These are phyloP conservation scores for Acrobasis repandana DNA, from an alignment of 2,888 invertebrate species.

Conservation along the genomic window DNA sequence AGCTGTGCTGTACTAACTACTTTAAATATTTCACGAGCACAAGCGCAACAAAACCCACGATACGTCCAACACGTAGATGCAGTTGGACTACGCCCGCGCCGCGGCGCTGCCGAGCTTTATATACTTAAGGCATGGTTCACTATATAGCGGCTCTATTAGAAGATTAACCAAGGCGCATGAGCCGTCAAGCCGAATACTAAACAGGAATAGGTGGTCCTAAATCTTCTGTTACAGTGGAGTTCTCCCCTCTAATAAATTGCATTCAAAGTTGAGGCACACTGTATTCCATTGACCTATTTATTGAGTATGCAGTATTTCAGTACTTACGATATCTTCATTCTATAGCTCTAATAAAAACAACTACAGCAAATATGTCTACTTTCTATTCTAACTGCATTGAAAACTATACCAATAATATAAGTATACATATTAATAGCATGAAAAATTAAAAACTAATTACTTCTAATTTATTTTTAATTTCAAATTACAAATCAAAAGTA, in stretches of 20 bases:
- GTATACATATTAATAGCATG: no score
- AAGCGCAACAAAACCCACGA: conserved; percentile 36
- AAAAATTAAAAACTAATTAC: no score
- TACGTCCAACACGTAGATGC: conserved; percentile 44
- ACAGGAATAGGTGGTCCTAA: conserved; percentile 37
- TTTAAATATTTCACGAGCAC: conserved; percentile 24
- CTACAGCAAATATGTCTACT: no score
- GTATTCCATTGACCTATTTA: not conserved
- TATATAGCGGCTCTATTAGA: conserved; percentile 55
- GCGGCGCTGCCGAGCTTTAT: conserved; percentile 61
- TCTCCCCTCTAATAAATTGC: not conserved
- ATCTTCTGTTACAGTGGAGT: conserved; percentile 19
- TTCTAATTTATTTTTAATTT: no score
- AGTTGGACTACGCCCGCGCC: conserved; percentile 63
- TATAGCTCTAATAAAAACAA: no score
- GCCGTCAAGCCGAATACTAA: conserved; percentile 49
- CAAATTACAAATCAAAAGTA: no score
- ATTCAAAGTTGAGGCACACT: not conserved
- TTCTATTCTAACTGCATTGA: no score
- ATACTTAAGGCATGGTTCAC: conserved; percentile 55
- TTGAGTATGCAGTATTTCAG: no score
- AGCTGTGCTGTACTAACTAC: not conserved
- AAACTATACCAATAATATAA: no score
- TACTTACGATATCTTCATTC: no score
- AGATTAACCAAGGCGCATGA: conserved; percentile 65